Conservation (phyloP, 2,113 vertebrate genomes). For the Ochotona princeps region DNA sequence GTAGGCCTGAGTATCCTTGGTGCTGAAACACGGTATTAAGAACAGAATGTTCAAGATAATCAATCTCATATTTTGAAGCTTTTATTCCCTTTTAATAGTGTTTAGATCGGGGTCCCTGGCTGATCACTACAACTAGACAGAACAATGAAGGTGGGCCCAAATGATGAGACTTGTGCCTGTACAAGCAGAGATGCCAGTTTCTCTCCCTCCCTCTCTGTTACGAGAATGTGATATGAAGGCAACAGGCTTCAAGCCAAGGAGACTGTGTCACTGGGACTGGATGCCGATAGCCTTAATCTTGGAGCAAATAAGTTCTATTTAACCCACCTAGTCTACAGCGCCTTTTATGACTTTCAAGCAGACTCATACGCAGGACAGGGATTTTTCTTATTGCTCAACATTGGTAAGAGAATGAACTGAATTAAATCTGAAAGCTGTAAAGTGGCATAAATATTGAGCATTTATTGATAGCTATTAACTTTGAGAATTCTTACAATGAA, state of each 20-base stretch:
- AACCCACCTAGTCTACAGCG: not conserved
- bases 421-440: not conserved
- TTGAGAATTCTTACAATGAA: conserved; percentile 3
- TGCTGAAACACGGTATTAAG: rapidly evolving
- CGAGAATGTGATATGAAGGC: not conserved
- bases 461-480: not conserved
- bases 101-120: not conserved
- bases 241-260: no score
- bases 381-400: not conserved
- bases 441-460: not conserved
- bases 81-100: not conserved
- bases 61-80: rapidly evolving
- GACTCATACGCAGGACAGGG: not conserved
- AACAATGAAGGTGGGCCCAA: not conserved
- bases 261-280: not conserved
- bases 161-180: no score
- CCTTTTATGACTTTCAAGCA: not conserved
- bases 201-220: not conserved
- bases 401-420: not conserved
- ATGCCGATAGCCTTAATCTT: not conserved
- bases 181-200: not conserved
- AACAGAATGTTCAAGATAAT: not conserved
- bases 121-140: not conserved
- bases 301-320: not conserved
- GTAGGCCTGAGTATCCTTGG: not conserved